Conservation (phyloP, 2,888 invertebrate genomes). For the Notodonta ziczac region DNA sequence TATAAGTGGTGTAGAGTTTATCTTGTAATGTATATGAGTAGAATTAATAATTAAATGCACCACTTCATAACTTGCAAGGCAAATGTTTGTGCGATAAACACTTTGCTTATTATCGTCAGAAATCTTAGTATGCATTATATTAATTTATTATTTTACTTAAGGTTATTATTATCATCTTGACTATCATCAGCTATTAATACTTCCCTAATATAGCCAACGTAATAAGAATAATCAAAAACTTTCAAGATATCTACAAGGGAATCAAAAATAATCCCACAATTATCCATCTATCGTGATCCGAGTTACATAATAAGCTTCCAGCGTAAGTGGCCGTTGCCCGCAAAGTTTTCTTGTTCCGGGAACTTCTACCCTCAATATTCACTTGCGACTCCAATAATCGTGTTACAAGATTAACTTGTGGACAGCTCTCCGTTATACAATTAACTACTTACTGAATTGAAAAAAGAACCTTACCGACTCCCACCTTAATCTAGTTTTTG, state of each 20-base stretch:
- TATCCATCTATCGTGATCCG: slow-evolving; percentile 34
- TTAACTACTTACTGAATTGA: slow-evolving; percentile 68
- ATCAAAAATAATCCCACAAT: slow-evolving; percentile 6
- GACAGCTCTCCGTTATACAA: slow-evolving; percentile 73
- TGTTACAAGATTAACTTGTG: slow-evolving; percentile 73
- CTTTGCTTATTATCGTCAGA: no score
- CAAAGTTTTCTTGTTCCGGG: slow-evolving; percentile 50
- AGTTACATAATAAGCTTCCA: slow-evolving; percentile 18
- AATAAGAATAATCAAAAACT: background rate
- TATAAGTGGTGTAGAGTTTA: background rate
- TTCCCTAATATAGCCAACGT: background rate
- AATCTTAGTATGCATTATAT: no score
- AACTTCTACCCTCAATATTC: slow-evolving; percentile 64
- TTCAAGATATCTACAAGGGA: background rate
- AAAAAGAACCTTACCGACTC: slow-evolving; percentile 44
- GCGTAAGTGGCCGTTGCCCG: slow-evolving; percentile 40
- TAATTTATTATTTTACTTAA: no score
- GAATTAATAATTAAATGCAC: no score
- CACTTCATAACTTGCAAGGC: no score
- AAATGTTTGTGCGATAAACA: no score
- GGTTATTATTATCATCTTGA: no score
- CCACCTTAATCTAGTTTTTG: slow-evolving; percentile 46
- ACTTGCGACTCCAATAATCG: slow-evolving; percentile 66
- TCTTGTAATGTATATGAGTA: no score
- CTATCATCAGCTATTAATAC: no score